Evolutionary conservation across 2,113 vertebrate species (phyloP), one percentile per base, ranked within the genome.

Genomic region (Varanus komodoensis): DNA sequence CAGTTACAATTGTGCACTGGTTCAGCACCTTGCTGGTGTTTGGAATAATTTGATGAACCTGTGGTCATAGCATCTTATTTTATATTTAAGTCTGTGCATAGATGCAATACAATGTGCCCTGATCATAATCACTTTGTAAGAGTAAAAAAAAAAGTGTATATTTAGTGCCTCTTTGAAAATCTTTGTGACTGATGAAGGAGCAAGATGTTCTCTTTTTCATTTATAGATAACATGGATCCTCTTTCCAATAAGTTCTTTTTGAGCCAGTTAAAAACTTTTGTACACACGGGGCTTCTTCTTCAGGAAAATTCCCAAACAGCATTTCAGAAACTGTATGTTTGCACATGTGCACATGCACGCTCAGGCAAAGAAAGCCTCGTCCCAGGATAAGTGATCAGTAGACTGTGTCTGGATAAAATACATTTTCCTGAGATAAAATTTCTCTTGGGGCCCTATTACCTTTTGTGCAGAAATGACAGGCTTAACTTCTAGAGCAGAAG

Each of bases 381-480:
- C 0, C 82, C 27, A 77, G 57, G 88, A 84, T 89, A 89, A 84
- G 57, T 25, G 82, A 78, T 84, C 71, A 89, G 32, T 44, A 68
- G 82, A n/a, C 88, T 78, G 73, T 77, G 73, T 68, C 88, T 78
- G 44, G 73, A 84, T 38, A 68, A 54, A 83, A 78, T 52, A 29
- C 57, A 84, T 52, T 84, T 44, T 84, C 73, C 44, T 50, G 82
- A 52, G 32, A 29, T 78, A 89, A 84, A 78, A 89, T 78, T 89
- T 84, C 88, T 89, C 88, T 23, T 52, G 82, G 88, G 88, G 78
- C 64, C 82, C 52, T 84, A 78, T 89, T 89, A 89, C 57, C 50
- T 84, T 68, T 84, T 84, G 74, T 75, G 44, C 57, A 78, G 88
- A 29, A 50, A 89, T 54, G 82, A 84, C 82, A 89, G 64, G 73